A percentile compares a stretch with the other conserved stretches of the same genome.
phyloP scores from a whole-genome alignment of 2,113 vertebrate genomes.

The Mormyrus iriodes region DNA sequence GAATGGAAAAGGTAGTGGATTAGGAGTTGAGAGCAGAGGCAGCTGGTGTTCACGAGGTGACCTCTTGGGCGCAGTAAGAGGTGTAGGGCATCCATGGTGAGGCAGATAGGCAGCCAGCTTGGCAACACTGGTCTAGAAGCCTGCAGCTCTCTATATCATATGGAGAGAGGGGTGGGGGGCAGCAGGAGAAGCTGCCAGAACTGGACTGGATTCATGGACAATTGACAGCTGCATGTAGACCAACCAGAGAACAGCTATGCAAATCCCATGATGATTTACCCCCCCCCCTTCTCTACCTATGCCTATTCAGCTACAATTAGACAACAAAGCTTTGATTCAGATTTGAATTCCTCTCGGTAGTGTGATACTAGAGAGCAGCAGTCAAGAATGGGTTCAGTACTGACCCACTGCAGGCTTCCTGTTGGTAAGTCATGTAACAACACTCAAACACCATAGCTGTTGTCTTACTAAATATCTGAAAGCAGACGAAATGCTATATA shows the following conservation, averaged over 20 bases:
- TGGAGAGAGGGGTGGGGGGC: constrained; percentile 32
- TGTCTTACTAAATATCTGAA: neutral
- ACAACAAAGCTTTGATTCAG: neutral
- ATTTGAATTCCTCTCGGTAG: neutral
- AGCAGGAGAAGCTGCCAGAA: constrained; percentile 28
- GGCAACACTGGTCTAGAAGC: constrained; percentile 28
- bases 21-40: constrained; percentile 14
- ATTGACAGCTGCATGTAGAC: neutral
- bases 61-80: constrained; percentile 32
- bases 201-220: neutral
- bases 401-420: neutral
- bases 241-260: neutral
- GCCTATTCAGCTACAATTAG: neutral
- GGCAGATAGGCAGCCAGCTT: constrained; percentile 38
- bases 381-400: neutral
- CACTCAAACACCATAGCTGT: neutral
- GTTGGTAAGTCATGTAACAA: neutral
- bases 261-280: neutral
- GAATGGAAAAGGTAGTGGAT: neutral
- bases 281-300: neutral
- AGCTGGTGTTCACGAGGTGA: constrained; percentile 38
- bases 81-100: constrained; percentile 32
- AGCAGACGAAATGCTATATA: neutral
- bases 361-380: neutral
- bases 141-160: constrained; percentile 32